Base-by-base conservation (phyloP, 1,140 invertebrate genomes). In the Potamilus streckersoni region DNA sequence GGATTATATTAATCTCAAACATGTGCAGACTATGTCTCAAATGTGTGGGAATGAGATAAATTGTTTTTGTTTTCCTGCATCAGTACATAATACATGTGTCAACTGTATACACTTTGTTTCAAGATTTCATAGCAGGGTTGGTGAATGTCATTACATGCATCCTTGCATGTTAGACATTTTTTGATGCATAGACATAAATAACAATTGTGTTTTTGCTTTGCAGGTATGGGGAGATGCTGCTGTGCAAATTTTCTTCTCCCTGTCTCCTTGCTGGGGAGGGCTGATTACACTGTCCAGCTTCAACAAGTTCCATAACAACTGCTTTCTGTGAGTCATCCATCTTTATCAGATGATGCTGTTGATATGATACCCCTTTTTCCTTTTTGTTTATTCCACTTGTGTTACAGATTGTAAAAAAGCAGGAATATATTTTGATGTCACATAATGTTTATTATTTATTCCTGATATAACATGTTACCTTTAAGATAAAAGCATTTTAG, bases 241-340 rank as follows among this genome's bases (percentile, higher is more conserved):
- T 19, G 95, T 95, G 19, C 96, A 97, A 91, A 96, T 96, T 78
- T 97, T 97, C 88, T 97, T 97, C 90, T 97, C 96, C 0, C 93
- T 97, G 76, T 96, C 96, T 62, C 95, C 97, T 62, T 95, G 95
- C 1, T 97, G 97, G 86, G 96, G 96, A 23, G 96, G 95, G 8
- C 95, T 97, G 92, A 96, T 97, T 84, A 96, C 95, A 79, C 96
- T 97, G 87, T 94, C 96, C 27, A 97, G 95, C 84, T 97, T 97
- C 90, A 97, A 97, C 90, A 94, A 94, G 87, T 96, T 96, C 86
- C 93, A 96, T 85, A 97, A 97, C 86, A 96, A 95, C 83, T 95
- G 97, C 79, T 89, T 97, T n/a, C 92, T 85, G 89, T 90, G 81
- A 85, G 83, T 82, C 55, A 55, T 73, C 59, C 65, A 6, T 71